Conservation (phyloP, 2,888 invertebrate genomes). For the Sisyra nigra region DNA sequence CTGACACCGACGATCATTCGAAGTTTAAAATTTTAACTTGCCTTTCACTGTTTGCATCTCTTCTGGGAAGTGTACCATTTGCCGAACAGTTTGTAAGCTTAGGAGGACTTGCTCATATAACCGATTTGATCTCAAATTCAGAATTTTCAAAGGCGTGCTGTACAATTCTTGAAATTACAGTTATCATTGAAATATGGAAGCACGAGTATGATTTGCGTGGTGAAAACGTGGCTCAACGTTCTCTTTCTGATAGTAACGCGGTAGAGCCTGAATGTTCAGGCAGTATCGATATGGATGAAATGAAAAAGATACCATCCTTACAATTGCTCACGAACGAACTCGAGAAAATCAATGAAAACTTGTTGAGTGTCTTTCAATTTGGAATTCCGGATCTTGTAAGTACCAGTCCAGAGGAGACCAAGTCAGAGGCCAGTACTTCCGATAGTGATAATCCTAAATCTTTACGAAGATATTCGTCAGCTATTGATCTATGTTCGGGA, state of each 20-base stretch:
- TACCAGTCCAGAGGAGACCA: not conserved
- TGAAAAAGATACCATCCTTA: slow-evolving; percentile 8
- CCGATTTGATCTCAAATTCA: slow-evolving; percentile 33
- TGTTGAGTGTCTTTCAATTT: not conserved
- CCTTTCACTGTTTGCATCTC: slow-evolving; percentile 38
- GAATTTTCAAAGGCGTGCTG: slow-evolving; percentile 42
- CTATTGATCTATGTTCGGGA: slow-evolving; percentile 16
- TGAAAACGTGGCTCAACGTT: slow-evolving; percentile 7
- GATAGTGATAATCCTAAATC: slow-evolving; percentile 1
- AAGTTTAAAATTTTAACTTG: slow-evolving; percentile 42
- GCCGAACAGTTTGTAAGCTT: slow-evolving; percentile 41
- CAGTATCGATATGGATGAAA: not conserved
- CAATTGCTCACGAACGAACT: slow-evolving; percentile 7
- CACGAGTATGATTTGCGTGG: slow-evolving; percentile 23
- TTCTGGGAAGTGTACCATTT: slow-evolving; percentile 35
- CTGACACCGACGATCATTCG: slow-evolving; percentile 29
- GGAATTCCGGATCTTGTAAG: not conserved
- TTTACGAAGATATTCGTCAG: not conserved
- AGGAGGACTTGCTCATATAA: slow-evolving; percentile 36
- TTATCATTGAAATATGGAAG: slow-evolving; percentile 40
- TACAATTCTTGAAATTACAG: slow-evolving; percentile 40
- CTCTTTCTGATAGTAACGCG: not conserved
- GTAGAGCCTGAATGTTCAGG: not conserved
- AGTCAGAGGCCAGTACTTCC: not conserved
- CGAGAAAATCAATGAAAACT: not conserved